phyloP scores from a whole-genome alignment of 2,888 invertebrate species.

The Lasius platythorax region DNA sequence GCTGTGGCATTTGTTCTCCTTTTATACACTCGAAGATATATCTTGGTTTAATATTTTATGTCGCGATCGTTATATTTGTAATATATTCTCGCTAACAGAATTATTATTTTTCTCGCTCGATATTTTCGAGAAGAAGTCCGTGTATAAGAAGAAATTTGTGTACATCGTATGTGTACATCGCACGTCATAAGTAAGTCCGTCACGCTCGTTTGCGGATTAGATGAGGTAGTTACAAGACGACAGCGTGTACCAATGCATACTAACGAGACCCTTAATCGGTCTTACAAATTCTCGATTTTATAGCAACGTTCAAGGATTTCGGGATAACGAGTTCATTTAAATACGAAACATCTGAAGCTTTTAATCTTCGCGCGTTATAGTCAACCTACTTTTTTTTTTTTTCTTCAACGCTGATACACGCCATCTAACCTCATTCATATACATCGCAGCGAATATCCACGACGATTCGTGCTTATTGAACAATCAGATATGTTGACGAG shows the following conservation, averaged over 20 bases:
- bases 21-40: neutral
- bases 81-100: neutral
- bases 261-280: constrained; percentile 46
- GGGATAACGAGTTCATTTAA: constrained; percentile 76
- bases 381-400: constrained; percentile 69
- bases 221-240: constrained; percentile 5
- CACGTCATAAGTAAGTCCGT: constrained; percentile 18
- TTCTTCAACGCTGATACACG: constrained; percentile 68
- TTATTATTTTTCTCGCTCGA: neutral
- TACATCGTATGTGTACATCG: neutral
- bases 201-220: constrained; percentile 12
- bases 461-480: constrained; percentile 70
- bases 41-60: neutral
- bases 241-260: constrained; percentile 26
- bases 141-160: neutral
- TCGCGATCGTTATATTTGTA: neutral
- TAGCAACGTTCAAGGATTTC: constrained; percentile 67
- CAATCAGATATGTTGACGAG: constrained; percentile 74
- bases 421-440: constrained; percentile 70
- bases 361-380: constrained; percentile 71
- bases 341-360: constrained; percentile 76
- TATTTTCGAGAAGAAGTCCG: neutral
- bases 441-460: constrained; percentile 70
- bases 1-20: neutral
- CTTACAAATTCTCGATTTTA: constrained; percentile 61